A percentile compares a stretch with the other conserved stretches of the same genome.
Conservation (phyloP, 2,113 vertebrate species). For the Oreochromis spilurus region DNA sequence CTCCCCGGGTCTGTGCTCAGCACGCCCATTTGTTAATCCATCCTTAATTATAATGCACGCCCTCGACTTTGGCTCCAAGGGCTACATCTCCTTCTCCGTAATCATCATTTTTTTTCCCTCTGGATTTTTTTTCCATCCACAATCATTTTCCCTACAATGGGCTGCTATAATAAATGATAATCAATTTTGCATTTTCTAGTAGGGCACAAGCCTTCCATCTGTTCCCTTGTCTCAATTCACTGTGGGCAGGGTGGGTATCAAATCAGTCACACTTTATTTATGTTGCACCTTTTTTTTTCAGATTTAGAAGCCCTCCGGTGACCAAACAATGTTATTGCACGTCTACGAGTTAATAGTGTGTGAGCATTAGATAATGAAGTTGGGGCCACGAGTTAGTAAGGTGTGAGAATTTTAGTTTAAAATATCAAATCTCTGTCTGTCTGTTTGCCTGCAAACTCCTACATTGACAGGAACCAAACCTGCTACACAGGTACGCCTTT, state of each 20-base stretch:
- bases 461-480: not conserved
- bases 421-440: not conserved
- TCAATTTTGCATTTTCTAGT: not conserved
- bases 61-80: not conserved
- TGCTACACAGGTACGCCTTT: not conserved
- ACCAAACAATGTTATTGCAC: not conserved
- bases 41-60: not conserved
- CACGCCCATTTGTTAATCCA: not conserved
- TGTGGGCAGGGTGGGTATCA: not conserved
- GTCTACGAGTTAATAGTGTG: not conserved
- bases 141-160: not conserved
- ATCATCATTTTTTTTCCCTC: not conserved
- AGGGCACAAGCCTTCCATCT: not conserved
- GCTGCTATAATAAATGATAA: not conserved
- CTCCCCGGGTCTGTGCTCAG: not conserved
- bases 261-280: not conserved
- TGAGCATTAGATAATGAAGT: not conserved
- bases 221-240: not conserved
- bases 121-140: not conserved
- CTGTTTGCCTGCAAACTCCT: not conserved
- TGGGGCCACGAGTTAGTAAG: not conserved
- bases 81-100: not conserved
- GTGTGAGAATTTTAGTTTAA: not conserved
- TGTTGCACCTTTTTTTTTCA: not conserved
- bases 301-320: not conserved